Conservation (phyloP, 1,140 invertebrate species). For the Drosophila watanabei region DNA sequence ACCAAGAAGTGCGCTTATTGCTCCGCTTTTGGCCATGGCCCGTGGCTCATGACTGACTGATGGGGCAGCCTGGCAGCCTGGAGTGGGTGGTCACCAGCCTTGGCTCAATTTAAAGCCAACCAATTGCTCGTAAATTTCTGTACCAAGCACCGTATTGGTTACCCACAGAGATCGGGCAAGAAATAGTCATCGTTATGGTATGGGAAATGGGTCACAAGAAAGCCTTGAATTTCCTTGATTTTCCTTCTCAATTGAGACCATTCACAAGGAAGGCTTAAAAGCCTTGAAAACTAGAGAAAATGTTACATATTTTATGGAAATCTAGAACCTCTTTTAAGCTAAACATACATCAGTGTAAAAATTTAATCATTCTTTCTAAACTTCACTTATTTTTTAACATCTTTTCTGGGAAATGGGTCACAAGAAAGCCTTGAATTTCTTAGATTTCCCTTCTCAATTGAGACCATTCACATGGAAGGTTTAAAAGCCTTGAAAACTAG, state of each 20-base stretch:
- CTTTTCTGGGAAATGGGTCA: constrained; percentile 2
- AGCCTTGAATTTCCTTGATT: neutral
- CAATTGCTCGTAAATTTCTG: constrained; percentile 37
- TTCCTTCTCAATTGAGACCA: neutral
- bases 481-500: neutral
- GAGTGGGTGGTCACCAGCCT: constrained; percentile 22
- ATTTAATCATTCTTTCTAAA: too few relatives aligned
- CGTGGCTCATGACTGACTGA: constrained; percentile 37
- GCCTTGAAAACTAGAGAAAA: neutral
- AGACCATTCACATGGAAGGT: neutral
- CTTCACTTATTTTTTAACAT: neutral
- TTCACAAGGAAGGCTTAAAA: neutral
- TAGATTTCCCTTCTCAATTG: neutral
- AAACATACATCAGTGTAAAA: neutral
- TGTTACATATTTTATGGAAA: neutral
- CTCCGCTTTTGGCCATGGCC: constrained; percentile 41
- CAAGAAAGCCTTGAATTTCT: neutral
- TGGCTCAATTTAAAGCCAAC: constrained; percentile 60
- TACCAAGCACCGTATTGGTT: neutral
- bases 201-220: neutral
- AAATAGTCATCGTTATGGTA: neutral
- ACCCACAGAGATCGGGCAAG: neutral
- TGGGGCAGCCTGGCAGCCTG: neutral
- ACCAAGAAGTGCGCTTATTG: constrained; percentile 75
- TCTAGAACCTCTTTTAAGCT: neutral